Conservation (phyloP, 2,113 vertebrate genomes). For the Oreochromis niloticus region DNA sequence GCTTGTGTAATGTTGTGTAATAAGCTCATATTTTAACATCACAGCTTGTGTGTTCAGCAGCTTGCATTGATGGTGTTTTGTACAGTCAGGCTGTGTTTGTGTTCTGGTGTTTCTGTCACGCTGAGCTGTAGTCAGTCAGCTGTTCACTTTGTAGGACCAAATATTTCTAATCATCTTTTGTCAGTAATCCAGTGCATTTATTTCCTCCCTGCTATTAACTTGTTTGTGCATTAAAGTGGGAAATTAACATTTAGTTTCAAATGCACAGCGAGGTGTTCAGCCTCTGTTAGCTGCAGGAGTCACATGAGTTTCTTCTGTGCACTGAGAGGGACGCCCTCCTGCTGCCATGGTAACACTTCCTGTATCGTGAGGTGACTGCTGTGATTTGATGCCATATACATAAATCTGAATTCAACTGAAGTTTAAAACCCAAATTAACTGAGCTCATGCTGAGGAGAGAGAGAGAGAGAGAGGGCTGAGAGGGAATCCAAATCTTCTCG, state of each 20-base stretch:
- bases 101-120: background rate
- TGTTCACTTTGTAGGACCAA: background rate
- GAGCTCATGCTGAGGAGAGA: background rate
- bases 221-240: background rate
- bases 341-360: background rate
- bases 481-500: background rate
- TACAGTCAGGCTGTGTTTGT: background rate
- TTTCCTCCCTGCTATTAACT: background rate
- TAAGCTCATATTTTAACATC: fast-evolving
- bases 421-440: background rate
- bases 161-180: fast-evolving
- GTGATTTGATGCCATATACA: background rate
- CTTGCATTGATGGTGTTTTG: fast-evolving
- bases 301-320: fast-evolving
- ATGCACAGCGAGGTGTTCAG: fast-evolving
- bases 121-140: background rate
- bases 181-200: background rate
- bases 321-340: background rate
- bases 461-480: background rate
- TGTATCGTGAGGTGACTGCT: background rate
- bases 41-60: background rate
- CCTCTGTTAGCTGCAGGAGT: background rate
- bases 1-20: background rate
- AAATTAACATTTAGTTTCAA: background rate
- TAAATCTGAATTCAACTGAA: background rate